Base-by-base conservation (phyloP, 2,113 vertebrate species). In the Montifringilla adamsi region DNA sequence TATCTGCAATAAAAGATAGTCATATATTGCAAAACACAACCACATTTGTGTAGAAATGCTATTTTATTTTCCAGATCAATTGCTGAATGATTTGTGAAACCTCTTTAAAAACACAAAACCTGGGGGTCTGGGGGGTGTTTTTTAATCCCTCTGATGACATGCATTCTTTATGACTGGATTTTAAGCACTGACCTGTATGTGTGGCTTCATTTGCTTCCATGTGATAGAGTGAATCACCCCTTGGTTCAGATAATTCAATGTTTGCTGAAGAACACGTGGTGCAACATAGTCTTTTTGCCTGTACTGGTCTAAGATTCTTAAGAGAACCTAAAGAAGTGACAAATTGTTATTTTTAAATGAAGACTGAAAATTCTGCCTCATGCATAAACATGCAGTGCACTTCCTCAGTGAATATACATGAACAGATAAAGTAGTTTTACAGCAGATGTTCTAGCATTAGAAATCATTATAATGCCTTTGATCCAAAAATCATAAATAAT, bases 161-260 rank as follows among this genome's bases (percentile, higher is more conserved):
- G 20, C 19, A 35, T 10, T 62, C 33, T 55, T 84, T 66, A 69
- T 11, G 53, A 31, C 19, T 43, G 20, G 14, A 39, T 53, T 84
- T 88, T 68, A 90, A 43, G n/a, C 22, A 91, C 97, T 83, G 20
- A 99, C 99, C 99, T 99, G 99, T 93, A 99, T 99, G 94, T 99
- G 99, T 5, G 99, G 99, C 80, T 99, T 99, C 98, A 99, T 98
- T 80, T 99, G 98, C 87, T 99, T 99, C 99, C 99, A 99, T 4
- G 99, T 99, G 50, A 99, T 90, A 17, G 99, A 99, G 92, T 99
- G 99, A 23, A 98, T 98, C 47, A 99, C 94, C 4, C 98, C 97
- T 93, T 99, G 99, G 94, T 98, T 99, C 94, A 99, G 97, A 93
- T 99, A 99, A 95, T 98, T 99, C 75, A 99, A 97, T 0, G 98